phyloP scores from a whole-genome alignment of 2,797 vertebrate genomes.

The Falco rusticolus region DNA sequence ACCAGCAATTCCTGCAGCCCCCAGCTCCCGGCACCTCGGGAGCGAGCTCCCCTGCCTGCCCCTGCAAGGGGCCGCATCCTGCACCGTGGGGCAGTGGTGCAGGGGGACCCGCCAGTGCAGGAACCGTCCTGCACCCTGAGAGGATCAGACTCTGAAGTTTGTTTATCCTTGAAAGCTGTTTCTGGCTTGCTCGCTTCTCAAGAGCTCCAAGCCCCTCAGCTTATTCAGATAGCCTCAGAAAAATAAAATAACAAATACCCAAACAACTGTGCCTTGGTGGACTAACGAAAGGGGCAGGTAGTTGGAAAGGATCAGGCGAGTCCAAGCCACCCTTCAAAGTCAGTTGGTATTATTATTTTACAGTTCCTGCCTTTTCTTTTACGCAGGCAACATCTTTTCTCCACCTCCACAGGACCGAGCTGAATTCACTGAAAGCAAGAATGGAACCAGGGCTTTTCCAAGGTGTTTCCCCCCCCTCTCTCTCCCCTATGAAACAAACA shows the following conservation, averaged over 20 bases:
- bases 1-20: background rate
- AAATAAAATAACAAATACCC: background rate
- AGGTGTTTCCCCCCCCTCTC: background rate
- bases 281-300: background rate
- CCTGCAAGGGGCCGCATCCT: background rate
- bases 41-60: accelerated
- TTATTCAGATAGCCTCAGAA: background rate
- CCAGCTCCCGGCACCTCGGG: background rate
- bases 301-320: background rate
- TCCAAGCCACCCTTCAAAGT: background rate
- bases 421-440: conserved; percentile 30
- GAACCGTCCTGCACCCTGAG: background rate
- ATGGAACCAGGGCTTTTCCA: background rate
- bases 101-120: accelerated
- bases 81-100: accelerated
- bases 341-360: background rate
- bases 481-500: conserved; percentile 53
- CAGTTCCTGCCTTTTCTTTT: conserved; percentile 7
- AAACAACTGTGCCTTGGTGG: background rate
- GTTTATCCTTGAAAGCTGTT: background rate
- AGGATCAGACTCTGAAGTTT: background rate
- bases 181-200: background rate
- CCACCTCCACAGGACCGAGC: conserved; percentile 8
- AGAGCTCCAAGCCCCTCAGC: background rate
- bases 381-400: background rate